Percentiles rank a stretch among this genome's conserved stretches.
Evolutionary conservation across 2,113 vertebrate species (phyloP).

Genomic region (Narcine bancroftii): DNA sequence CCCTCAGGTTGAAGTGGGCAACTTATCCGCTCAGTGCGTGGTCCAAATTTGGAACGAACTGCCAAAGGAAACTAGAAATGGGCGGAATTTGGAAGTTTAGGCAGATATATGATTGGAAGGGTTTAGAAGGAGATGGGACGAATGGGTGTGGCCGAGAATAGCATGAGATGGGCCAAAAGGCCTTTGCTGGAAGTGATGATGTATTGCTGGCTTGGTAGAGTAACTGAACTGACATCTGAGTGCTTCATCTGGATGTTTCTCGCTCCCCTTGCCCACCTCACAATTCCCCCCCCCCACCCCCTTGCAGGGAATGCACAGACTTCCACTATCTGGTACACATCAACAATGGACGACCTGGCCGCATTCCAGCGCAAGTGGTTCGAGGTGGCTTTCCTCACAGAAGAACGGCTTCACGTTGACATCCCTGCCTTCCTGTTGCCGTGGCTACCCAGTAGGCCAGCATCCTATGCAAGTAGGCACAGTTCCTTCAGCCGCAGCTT

Average conservation of each 20-base stretch:
- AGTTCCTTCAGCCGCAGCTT: constrained; percentile 99
- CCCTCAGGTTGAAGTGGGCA: too few species aligned
- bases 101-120: too few species aligned
- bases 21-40: too few species aligned
- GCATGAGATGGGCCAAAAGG: too few species aligned
- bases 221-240: not conserved
- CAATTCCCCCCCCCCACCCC: constrained; percentile 40
- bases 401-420: constrained; percentile 80
- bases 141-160: too few species aligned
- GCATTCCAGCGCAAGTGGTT: constrained; percentile 97
- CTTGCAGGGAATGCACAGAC: constrained; percentile 55
- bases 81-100: too few species aligned
- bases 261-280: constrained; percentile 40
- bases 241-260: not conserved
- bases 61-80: too few species aligned
- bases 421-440: constrained; percentile 87
- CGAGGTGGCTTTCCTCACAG: constrained; percentile 85
- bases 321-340: constrained; percentile 62
- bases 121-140: too few species aligned
- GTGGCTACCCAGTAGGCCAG: constrained; percentile 90
- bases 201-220: constrained; percentile 40
- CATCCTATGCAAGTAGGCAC: constrained; percentile 96
- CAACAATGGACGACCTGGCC: constrained; percentile 79
- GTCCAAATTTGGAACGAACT: too few species aligned
- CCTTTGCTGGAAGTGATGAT: not conserved